Percentiles rank a stretch among this genome's conserved stretches.
Conservation (phyloP, 2,113 vertebrate genomes). For the Melanerpes aurifrons region DNA sequence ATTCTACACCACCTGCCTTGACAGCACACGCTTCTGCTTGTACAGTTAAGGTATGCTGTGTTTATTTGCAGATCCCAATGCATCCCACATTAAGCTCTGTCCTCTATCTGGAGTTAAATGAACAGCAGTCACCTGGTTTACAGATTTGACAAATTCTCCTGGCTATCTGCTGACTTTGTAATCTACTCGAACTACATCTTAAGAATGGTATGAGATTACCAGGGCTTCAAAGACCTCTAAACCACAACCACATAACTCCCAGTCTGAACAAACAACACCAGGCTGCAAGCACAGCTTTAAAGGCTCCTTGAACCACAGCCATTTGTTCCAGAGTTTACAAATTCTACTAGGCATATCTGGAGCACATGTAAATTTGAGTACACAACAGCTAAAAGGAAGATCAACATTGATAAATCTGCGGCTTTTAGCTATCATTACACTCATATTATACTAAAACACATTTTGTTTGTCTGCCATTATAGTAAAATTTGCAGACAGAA, state of each 20-base stretch:
- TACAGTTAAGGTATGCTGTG: neutral
- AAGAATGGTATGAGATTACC: neutral
- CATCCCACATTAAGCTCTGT: neutral
- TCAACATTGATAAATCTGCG: neutral
- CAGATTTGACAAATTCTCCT: neutral
- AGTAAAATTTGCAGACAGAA: neutral
- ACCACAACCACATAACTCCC: neutral
- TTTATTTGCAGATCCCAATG: conserved; percentile 4
- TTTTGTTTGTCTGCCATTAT: neutral
- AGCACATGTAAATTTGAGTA: neutral
- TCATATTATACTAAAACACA: neutral
- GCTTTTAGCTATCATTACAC: neutral
- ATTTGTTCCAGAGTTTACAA: conserved; percentile 21
- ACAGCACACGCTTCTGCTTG: neutral
- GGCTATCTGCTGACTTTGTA: neutral
- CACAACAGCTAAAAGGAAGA: neutral
- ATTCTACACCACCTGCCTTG: neutral
- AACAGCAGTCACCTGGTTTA: neutral
- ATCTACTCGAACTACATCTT: neutral
- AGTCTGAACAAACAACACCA: fast-evolving
- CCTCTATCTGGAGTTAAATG: neutral
- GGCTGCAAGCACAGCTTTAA: neutral
- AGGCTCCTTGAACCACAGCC: conserved; percentile 27
- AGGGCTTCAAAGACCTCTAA: conserved; percentile 27
- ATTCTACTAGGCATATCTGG: conserved; percentile 21